Base-by-base conservation (phyloP, 2,113 vertebrate genomes). In the Odocoileus hemionus region DNA sequence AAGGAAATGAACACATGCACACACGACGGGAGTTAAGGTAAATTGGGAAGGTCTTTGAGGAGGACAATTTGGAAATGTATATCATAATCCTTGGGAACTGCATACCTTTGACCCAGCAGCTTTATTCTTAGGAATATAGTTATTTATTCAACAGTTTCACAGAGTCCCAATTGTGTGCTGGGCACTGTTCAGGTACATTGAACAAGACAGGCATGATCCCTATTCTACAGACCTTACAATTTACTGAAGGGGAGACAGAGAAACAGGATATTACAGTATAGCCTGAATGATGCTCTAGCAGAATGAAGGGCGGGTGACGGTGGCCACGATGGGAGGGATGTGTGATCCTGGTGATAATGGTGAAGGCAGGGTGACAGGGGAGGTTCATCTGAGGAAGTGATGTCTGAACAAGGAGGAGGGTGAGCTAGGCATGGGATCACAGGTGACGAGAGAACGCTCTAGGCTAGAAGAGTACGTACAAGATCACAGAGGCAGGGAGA, bases 221-320 rank as follows among this genome's bases (percentile, higher is more conserved):
- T 67, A 12, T 10, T 15, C 36, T 50, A 19, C 0, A 5, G 70
- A 55, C 21, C 6, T 94, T 76, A 47, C 12, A 67, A 57, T 3
- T 61, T 30, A 55, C 15, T 33, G 60, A 84, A 70, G 15, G 33
- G 21, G 25, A 83, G 78, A 94, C 2, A 45, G n/a, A 80, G n/a
- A 61, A 54, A n/a, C 13, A 78, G 52, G 58, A 36, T 76, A 17
- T n/a, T 36, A 11, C 25, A 14, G 2, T 8, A 1, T 23, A 85
- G 33, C 36, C 9, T 25, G 23, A 57, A 19, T 86, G 47, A 13
- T 64, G 33, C 15, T n/a, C 21, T n/a, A n/a, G 43, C 1, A n/a
- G 82, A 60, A 30, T n/a, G 50, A 64, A 86, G 45, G 61, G 13
- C 25, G 6, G 16, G 19, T 13, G 14, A 12, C 0, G 0, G 39